Evolutionary conservation across 2,113 vertebrate species (phyloP), one percentile per base, ranked within the genome.

Genomic region (Semicossyphus pulcher): DNA sequence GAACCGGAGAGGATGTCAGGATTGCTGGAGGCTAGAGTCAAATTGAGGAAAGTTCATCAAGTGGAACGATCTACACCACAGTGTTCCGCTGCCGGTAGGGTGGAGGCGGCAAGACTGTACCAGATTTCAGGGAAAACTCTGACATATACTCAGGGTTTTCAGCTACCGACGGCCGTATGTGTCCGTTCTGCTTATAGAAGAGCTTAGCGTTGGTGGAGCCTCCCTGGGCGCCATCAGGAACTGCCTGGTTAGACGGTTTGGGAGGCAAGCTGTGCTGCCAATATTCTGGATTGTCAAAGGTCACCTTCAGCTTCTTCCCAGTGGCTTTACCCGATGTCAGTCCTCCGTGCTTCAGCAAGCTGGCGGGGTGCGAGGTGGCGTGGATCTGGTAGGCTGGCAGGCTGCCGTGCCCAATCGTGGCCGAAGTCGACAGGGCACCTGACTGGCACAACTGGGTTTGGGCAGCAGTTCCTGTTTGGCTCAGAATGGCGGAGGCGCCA

Each of bases 81-180:
- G 98, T 99, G 47, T 99, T 99, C 73, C 98, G 93, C 94, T 99
- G 98, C 86, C 98, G 95, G 93, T 99, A 99, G 34, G 98, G 97
- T 0, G 98, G 98, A 1, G 98, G 97, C 3, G 98, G 97, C 91
- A 99, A 91, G 81, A 97, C 94, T 16, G 95, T 92, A 90, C 96
- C 96, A 15, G 96, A 94, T 83, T 98, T 98, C 86, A 97, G 87
- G 12, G 96, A 95, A 90, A 97, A 97, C 92, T 98, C 96, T 0
- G 97, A 95, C 93, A 97, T 95, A 92, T 98, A 98, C 86, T 99
- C 97, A 0, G 97, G 96, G 81, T 98, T 99, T 93, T 99, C 97
- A 42, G 97, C 96, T 83, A 96, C 96, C 1, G 93, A 92, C 3
- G 96, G 95, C 86, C 96, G 95, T 93, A 96, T 94, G 75, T 96